Base-by-base conservation (phyloP, 2,113 vertebrate species). In the Archocentrus centrarchus region DNA sequence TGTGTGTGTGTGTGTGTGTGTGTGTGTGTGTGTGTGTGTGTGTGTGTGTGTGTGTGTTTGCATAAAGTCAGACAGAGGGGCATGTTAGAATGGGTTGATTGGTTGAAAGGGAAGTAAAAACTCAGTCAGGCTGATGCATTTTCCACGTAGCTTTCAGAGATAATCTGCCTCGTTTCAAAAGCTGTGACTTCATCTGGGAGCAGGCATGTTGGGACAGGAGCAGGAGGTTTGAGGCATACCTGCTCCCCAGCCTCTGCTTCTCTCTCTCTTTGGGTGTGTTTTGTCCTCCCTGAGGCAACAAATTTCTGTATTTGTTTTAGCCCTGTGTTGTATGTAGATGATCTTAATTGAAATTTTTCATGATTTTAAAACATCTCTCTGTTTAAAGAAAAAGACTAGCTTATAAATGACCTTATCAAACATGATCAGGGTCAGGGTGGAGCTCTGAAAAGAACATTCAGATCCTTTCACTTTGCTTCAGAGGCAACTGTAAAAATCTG, bases 201-300 rank as follows among this genome's bases (percentile, higher is more conserved):
- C 58, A 37, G 83, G 35, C 93, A 9, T 87, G 93, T 73, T 75
- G 73, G 58, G 85, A 83, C 92, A 93, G 18, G 35, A 35, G 35
- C 35, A 35, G 35, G 53, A 53, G 75, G 79, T 58, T 39, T 75
- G 55, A 88, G 85, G 70, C 59, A 85, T 91, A 53, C 39, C 18
- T 62, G n/a, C 84, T 61, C 82, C 80, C 75, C n/a, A 18, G 15
- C 66, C 27, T 73, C 68, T n/a, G 27, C 27, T 11, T 32, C 3
- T 32, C 44, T 63, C 20, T 55, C 1, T 58, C n/a, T 62, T 22
- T 78, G 20, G 2, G 57, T 37, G 53, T 13, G 32, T 18, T 75
- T 83, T 70, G 6, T 27, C 24, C 76, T 70, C 77, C 91, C 79
- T 32, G 55, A 80, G 88, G 90, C 27, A 1, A 79, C 55, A 62